Percentiles rank a stretch among this genome's conserved stretches.
These are phyloP conservation scores for Hirtodrosophila duncani DNA, from an alignment of 2,888 invertebrate genomes.

Conservation along the genomic window DNA sequence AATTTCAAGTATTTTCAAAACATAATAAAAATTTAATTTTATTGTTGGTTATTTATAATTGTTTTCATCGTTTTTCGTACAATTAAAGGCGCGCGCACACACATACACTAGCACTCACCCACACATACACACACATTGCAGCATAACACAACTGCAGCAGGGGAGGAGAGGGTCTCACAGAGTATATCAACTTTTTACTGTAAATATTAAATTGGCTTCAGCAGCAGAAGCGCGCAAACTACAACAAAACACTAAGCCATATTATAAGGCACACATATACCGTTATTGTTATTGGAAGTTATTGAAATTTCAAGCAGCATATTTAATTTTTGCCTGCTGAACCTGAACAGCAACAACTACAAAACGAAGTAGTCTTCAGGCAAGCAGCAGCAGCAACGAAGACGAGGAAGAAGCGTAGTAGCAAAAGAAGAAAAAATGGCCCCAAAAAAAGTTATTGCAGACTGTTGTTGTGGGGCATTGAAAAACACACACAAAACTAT, in stretches of 20 bases:
- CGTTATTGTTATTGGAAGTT: no score
- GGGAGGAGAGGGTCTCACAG: no score
- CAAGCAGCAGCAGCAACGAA: slow-evolving; percentile 41
- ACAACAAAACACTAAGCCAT: slow-evolving; percentile 67
- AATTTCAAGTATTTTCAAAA: slow-evolving; percentile 66
- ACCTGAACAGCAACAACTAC: slow-evolving; percentile 31
- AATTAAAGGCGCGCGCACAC: slow-evolving; percentile 63
- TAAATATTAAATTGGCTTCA: no score
- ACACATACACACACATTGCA: slow-evolving; percentile 44
- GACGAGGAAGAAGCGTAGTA: slow-evolving; percentile 45
- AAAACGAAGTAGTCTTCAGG: slow-evolving; percentile 37
- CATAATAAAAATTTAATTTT: slow-evolving; percentile 66
- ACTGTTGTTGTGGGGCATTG: slow-evolving; percentile 26
- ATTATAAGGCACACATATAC: background rate
- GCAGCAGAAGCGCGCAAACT: no score
- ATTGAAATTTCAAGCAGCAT: no score
- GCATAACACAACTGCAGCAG: slow-evolving; percentile 57
- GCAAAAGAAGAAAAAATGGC: slow-evolving; percentile 43
- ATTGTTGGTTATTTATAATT: slow-evolving; percentile 68
- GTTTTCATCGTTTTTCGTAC: slow-evolving; percentile 50
- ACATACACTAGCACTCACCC: slow-evolving; percentile 29
- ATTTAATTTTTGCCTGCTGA: slow-evolving; percentile 38
- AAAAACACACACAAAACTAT: slow-evolving; percentile 39
- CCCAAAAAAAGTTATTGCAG: slow-evolving; percentile 55
- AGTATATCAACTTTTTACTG: no score